A percentile compares a stretch with the other conserved stretches of the same genome.
Conservation (phyloP, 2,888 invertebrate species). For the Thecophora atra region DNA sequence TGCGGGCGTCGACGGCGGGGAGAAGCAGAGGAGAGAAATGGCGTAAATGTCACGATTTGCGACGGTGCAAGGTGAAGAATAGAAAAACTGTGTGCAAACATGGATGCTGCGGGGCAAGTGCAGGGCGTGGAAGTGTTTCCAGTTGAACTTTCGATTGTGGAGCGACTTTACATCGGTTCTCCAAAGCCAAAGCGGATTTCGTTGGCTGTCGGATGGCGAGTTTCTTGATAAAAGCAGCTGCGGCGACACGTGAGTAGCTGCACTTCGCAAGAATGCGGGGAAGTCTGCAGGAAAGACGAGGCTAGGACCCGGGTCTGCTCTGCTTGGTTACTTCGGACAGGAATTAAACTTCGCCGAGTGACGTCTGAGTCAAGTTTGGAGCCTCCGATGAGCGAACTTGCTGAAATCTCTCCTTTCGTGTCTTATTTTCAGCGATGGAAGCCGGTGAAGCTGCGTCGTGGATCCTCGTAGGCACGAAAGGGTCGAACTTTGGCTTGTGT, state of each 20-base stretch:
- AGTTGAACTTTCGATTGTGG: not conserved
- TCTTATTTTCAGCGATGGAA: too few species aligned
- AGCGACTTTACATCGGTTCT: not conserved
- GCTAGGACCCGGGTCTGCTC: too few species aligned
- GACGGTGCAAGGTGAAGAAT: conserved; percentile 20
- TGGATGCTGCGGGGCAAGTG: not conserved
- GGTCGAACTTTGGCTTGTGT: too few species aligned
- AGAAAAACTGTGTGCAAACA: conserved; percentile 9
- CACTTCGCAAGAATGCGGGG: not conserved
- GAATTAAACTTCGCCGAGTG: too few species aligned
- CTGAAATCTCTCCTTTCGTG: too few species aligned
- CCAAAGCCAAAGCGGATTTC: conserved; percentile 6
- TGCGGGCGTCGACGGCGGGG: not conserved
- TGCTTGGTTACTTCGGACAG: too few species aligned
- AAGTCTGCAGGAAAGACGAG: not conserved
- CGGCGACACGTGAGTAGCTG: not conserved
- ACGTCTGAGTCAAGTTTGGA: too few species aligned
- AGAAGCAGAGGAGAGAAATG: not conserved
- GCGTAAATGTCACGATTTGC: conserved; percentile 4
- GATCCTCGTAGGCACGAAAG: too few species aligned
- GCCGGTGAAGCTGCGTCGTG: too few species aligned
- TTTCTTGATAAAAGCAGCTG: conserved; percentile 3
- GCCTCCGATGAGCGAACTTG: too few species aligned
- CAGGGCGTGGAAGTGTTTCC: conserved; percentile 9
- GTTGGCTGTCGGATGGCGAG: not conserved